Base-by-base conservation (phyloP, 2,888 invertebrate species). In the Rhogogaster chlorosoma region DNA sequence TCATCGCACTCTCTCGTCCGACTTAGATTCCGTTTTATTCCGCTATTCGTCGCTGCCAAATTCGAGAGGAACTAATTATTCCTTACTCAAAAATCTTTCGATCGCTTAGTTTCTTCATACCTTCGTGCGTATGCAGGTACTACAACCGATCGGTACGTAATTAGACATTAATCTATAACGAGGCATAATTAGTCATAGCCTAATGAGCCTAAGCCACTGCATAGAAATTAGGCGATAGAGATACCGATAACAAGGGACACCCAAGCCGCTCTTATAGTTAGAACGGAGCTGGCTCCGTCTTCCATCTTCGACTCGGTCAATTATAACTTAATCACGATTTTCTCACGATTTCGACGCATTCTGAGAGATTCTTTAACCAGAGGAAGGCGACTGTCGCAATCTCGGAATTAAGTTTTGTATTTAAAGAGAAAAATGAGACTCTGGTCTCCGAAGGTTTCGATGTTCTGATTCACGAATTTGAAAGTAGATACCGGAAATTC, bases 101-200 rank as follows among this genome's bases (percentile, higher is more conserved):
- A 12, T 32, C 32, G 15, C 18, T 32, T 6, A 32, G 3, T 67
- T 32, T 32, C 18, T n/a, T n/a, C 7, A n/a, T 53, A 53, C n/a
- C 53, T 57, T 57, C 57, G 57, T 22, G n/a, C n/a, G n/a, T 26
- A 26, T 61, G 9, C 10, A 22, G 2, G 29, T 67, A 67, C 29
- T 67, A 67, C 29, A 67, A 29, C 12, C 32, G 32, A 67, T 67
- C 67, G 32, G 32, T 67, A 15, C 9, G 90, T 90, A 92, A 92
- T 92, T 92, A 92, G 91, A 91, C 90, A 91, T 91, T 91, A 91
- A 90, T 90, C 92, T 90, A 91, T 92, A 92, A 92, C 92, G 90
- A 91, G 90, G 89, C 87, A 90, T 91, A 92, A 92, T 92, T 92
- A 92, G 92, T 92, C 91, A 91, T 91, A 90, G 90, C 89, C 88